phyloP scores from a whole-genome alignment of 2,797 vertebrate species.

The Agapornis canus region DNA sequence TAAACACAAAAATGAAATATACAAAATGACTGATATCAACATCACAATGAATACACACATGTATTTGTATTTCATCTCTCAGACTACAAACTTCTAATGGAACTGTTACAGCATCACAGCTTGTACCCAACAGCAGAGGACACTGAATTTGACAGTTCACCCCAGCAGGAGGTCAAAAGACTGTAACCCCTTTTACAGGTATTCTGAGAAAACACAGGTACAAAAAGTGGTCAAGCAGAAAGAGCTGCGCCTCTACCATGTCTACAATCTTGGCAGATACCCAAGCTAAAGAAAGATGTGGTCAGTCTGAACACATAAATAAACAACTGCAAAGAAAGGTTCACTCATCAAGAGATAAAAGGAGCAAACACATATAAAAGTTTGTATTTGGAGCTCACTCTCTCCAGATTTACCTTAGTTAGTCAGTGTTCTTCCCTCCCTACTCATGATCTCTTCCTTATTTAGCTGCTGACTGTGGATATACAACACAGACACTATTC shows the following conservation, averaged over 20 bases:
- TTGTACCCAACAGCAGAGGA: neutral
- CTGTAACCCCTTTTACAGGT: neutral
- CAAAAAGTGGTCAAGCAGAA: neutral
- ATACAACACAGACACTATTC: neutral
- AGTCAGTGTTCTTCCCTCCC: neutral
- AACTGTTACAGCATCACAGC: neutral
- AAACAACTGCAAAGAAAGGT: neutral
- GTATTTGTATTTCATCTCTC: neutral
- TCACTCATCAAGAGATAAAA: neutral
- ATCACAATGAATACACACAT: neutral
- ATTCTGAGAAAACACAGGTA: neutral
- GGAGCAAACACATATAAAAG: neutral
- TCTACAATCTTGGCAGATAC: neutral
- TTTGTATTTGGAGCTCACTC: neutral
- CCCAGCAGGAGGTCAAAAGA: neutral
- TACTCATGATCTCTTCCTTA: neutral
- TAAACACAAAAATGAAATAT: neutral
- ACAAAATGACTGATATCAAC: neutral
- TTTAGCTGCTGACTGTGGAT: neutral
- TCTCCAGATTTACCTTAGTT: neutral
- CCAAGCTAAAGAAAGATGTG: neutral
- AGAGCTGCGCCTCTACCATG: neutral
- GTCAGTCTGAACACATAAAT: neutral
- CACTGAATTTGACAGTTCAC: neutral
- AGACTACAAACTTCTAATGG: neutral